phyloP scores from a whole-genome alignment of 2,113 vertebrate genomes.

The Peromyscus leucopus region DNA sequence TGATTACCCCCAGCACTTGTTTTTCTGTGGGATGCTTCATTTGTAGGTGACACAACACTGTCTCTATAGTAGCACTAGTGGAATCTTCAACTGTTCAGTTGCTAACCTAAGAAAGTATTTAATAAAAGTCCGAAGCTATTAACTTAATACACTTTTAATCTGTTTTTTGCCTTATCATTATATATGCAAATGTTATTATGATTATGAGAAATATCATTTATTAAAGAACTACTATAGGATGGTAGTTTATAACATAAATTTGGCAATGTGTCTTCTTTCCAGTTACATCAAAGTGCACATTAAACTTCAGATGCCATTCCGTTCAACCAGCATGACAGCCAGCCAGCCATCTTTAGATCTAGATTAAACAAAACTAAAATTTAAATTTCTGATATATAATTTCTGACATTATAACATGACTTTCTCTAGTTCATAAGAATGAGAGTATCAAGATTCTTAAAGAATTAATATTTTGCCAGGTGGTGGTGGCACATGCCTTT shows the following conservation, averaged over 20 bases:
- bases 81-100: constrained; percentile 16
- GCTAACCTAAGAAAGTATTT: constrained; percentile 5
- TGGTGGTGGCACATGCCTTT: too few species aligned
- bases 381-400: not conserved
- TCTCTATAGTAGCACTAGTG: not conserved
- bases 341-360: not conserved
- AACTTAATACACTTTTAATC: constrained; percentile 22
- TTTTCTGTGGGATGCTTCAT: not conserved
- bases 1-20: not conserved
- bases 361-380: constrained; percentile 28
- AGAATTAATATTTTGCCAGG: not conserved
- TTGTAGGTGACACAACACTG: not conserved
- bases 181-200: not conserved
- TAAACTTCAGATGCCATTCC: constrained; percentile 44
- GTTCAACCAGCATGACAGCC: not conserved
- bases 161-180: constrained; percentile 5
- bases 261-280: constrained; percentile 34
- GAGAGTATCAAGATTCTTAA: constrained; percentile 26
- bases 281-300: not conserved
- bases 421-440: not conserved
- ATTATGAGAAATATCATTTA: constrained; percentile 10
- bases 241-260: constrained; percentile 47
- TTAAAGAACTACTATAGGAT: not conserved
- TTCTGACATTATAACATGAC: constrained; percentile 34
- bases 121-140: constrained; percentile 8